Base-by-base conservation (phyloP, 1,140 invertebrate species). In the Asbolus verrucosus region DNA sequence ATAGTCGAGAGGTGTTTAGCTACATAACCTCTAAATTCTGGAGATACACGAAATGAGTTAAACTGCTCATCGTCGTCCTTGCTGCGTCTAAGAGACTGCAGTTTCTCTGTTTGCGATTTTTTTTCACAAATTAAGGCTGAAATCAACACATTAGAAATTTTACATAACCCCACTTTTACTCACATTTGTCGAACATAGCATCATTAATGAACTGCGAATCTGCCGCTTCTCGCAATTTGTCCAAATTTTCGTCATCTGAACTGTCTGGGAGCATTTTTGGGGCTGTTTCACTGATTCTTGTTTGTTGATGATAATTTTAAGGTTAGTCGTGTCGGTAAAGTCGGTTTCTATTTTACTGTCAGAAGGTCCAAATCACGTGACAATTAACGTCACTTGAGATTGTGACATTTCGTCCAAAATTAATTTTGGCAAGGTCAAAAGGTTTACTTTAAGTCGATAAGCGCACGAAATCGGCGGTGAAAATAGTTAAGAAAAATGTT, bases 401-500 rank as follows among this genome's bases (percentile, higher is more conserved):
- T 43, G 39, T 43, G 39, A 43, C 39, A 43, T 43, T 43, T 43
- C 24, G 24, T 11, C 5, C 0, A 16, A 5, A 54, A 54, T n/a
- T n/a, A n/a, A n/a, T n/a, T n/a, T n/a, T n/a, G n/a, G n/a, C 6
- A 33, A 54, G 65, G 59, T 69, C 59, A 41, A 50, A 65, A 65
- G 31, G 60, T 60, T 69, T 60, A 19, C n/a, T n/a, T n/a, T n/a
- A 61, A 9, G 16, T 24, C 19, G 61, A 61, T 69, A 41, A 65
- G 9, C 1, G 36, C 30, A n/a, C 14, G 30, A 46, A 63, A 63
- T 39, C 18, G 30, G 9, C 13, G 16, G 8, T 54, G 1, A n/a
- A 2, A 19, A 50, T 3, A 19, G 9, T 8, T n/a, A 1, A 18
- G 2, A 61, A 78, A 72, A 76, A 87, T 87, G 86, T 86, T 86